phyloP scores from a whole-genome alignment of 2,797 vertebrate genomes.

The Rhinoraja longicauda region DNA sequence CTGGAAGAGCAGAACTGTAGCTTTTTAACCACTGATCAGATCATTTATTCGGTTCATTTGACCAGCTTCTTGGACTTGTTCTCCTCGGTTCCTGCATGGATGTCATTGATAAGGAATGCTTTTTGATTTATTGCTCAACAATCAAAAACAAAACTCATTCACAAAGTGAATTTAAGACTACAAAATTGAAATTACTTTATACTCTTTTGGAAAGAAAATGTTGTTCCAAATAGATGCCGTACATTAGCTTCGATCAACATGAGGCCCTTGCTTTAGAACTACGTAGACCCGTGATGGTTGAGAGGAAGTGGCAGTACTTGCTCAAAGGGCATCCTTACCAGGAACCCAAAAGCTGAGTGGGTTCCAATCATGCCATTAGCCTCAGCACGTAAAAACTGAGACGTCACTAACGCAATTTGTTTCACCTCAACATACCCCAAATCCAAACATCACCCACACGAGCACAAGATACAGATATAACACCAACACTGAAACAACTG shows the following conservation, averaged over 20 bases:
- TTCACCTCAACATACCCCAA: background rate
- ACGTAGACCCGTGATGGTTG: too few relatives aligned
- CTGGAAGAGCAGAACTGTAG: too few relatives aligned
- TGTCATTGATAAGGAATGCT: conserved; percentile 5
- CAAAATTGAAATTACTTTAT: background rate
- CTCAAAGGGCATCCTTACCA: background rate
- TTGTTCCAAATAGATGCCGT: background rate
- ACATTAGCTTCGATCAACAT: conserved; percentile 26
- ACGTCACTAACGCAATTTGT: background rate
- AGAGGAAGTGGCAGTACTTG: background rate
- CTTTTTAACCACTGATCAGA: background rate
- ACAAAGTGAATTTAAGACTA: conserved; percentile 29
- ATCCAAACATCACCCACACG: background rate
- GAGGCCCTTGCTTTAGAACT: background rate
- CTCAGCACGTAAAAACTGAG: background rate
- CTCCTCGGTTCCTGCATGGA: background rate
- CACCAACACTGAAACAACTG: background rate
- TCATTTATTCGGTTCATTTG: background rate
- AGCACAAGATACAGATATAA: background rate
- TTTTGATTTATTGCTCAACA: conserved; percentile 5
- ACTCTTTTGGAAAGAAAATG: background rate
- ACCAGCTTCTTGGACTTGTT: background rate
- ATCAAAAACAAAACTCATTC: background rate
- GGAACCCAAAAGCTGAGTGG: background rate
- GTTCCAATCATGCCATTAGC: background rate